Percentiles rank a stretch among this genome's conserved stretches.
These are phyloP conservation scores for Tubulanus polymorphus DNA, from an alignment of 2,888 invertebrate species.

Conservation along the genomic window DNA sequence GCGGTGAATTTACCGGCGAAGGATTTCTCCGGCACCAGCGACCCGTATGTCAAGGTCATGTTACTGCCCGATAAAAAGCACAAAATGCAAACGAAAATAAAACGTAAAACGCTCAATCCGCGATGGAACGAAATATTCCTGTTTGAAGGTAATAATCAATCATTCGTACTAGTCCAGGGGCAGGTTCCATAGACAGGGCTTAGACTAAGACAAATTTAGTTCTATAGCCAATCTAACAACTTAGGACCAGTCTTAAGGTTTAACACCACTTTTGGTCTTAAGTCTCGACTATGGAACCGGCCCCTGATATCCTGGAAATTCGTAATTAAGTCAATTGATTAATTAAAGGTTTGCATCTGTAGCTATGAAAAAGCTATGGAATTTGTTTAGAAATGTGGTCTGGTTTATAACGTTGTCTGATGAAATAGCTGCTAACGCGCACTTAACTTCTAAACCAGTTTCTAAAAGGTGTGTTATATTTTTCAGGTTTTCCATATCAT, in stretches of 20 bases:
- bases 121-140: slow-evolving; percentile 53
- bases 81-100: slow-evolving; percentile 51
- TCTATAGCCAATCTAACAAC: too few relatives aligned
- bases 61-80: slow-evolving; percentile 50
- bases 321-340: too few relatives aligned
- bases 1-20: slow-evolving; percentile 49
- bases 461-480: slow-evolving; percentile 18
- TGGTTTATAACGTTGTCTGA: background rate
- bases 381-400: slow-evolving; percentile 1
- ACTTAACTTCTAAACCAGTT: slow-evolving; percentile 24
- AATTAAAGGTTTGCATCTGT: too few relatives aligned
- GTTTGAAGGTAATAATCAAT: slow-evolving; percentile 65
- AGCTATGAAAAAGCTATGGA: too few relatives aligned
- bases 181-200: too few relatives aligned
- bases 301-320: too few relatives aligned
- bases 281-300: too few relatives aligned
- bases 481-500: slow-evolving; percentile 50
- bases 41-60: slow-evolving; percentile 52
- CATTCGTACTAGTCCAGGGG: too few relatives aligned
- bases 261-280: too few relatives aligned
- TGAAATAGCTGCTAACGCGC: background rate
- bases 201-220: too few relatives aligned
- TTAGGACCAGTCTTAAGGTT: too few relatives aligned
- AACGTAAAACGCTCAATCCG: slow-evolving; percentile 51
- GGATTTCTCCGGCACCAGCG: slow-evolving; percentile 52